phyloP scores from a whole-genome alignment of 2,113 vertebrate genomes.

The Lagopus leucura region DNA sequence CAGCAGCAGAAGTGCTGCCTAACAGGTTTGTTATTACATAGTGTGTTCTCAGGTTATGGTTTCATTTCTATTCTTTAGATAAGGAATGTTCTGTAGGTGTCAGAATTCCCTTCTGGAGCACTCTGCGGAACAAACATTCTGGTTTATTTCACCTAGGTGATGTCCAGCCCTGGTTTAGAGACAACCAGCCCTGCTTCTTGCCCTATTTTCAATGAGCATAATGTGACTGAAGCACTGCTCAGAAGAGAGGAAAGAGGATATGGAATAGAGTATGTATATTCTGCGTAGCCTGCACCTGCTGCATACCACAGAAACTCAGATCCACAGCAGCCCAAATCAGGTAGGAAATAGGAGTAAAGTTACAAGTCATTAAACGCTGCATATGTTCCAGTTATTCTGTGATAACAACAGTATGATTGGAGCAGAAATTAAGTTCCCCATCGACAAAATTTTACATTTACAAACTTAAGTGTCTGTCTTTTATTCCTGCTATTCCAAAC shows the following conservation, averaged over 20 bases:
- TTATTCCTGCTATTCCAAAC: neutral
- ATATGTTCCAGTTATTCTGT: neutral
- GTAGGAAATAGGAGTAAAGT: neutral
- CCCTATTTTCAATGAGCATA: neutral
- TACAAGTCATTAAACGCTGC: neutral
- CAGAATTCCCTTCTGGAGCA: neutral
- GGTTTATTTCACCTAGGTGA: neutral
- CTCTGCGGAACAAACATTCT: neutral
- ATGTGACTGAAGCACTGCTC: neutral
- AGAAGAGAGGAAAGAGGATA: neutral
- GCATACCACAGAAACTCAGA: neutral
- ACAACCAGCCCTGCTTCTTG: neutral
- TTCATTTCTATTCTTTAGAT: neutral
- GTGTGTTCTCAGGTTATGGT: accelerated
- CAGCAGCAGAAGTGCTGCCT: neutral
- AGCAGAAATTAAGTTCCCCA: neutral
- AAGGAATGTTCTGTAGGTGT: neutral
- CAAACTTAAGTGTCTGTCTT: neutral
- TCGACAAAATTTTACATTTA: neutral
- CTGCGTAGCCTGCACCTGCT: neutral
- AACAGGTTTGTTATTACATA: accelerated
- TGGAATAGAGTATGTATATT: neutral
- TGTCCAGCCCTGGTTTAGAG: neutral
- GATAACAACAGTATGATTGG: neutral
- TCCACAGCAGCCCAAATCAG: neutral